Percentiles rank a stretch among this genome's conserved stretches.
Evolutionary conservation across 2,888 invertebrate species (phyloP).

Genomic region (Gnatocerus cornutus): DNA sequence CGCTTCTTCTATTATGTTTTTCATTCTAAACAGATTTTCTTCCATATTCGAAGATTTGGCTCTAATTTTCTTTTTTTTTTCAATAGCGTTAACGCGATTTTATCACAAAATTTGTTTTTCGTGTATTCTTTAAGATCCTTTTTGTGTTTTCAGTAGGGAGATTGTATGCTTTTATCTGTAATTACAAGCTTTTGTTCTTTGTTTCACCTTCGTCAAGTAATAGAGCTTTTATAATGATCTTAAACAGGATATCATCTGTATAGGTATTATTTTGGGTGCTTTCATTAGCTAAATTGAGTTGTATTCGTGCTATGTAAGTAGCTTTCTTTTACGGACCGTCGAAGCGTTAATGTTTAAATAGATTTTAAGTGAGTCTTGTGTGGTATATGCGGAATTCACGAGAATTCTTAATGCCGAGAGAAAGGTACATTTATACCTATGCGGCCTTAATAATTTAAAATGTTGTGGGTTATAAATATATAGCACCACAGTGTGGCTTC

Average conservation of each 20-base stretch:
- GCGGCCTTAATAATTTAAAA: slow-evolving; percentile 8
- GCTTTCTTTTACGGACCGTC: background rate
- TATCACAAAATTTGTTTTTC: slow-evolving; percentile 45
- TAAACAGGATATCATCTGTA: slow-evolving; percentile 18
- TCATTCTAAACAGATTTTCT: slow-evolving; percentile 47
- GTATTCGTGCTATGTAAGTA: background rate
- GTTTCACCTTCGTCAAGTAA: slow-evolving; percentile 27
- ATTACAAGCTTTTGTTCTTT: slow-evolving; percentile 43
- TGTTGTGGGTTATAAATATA: slow-evolving; percentile 12
- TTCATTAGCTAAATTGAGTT: slow-evolving; percentile 35
- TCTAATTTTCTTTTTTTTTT: slow-evolving; percentile 46
- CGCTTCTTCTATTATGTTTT: slow-evolving; percentile 53
- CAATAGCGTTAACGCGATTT: slow-evolving; percentile 38
- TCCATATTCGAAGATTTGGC: slow-evolving; percentile 44
- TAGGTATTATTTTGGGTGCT: slow-evolving; percentile 21
- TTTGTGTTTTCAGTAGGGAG: slow-evolving; percentile 32
- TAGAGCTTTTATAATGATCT: slow-evolving; percentile 17
- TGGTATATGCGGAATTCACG: background rate
- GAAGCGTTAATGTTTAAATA: slow-evolving; percentile 24
- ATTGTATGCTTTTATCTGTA: slow-evolving; percentile 45
- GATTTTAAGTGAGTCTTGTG: slow-evolving; percentile 5
- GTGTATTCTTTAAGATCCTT: slow-evolving; percentile 34
- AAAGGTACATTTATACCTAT: background rate
- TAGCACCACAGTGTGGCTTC: slow-evolving; percentile 4
- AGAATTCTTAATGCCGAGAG: slow-evolving; percentile 5